Conservation (phyloP, 2,888 invertebrate genomes). For the Andrena bicolor region DNA sequence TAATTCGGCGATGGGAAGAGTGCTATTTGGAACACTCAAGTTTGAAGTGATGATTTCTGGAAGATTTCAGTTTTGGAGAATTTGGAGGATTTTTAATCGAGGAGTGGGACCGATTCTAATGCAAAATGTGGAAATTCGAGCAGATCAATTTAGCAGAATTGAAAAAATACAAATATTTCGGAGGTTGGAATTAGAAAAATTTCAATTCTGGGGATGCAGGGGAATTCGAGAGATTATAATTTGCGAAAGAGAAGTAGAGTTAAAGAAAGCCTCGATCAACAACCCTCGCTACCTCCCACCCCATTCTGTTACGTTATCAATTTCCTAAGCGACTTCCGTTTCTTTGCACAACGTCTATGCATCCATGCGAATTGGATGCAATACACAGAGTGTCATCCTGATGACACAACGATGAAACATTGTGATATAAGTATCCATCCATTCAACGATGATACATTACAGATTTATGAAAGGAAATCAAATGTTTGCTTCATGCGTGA, state of each 20-base stretch:
- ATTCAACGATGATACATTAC: conserved; percentile 8
- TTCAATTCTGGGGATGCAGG: background rate
- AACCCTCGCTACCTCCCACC: conserved; percentile 13
- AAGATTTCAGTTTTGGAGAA: no score
- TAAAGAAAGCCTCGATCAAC: background rate
- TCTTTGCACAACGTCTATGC: conserved; percentile 51
- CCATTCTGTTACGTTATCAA: conserved; percentile 50
- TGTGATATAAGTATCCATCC: background rate
- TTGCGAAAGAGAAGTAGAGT: background rate
- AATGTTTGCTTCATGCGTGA: background rate
- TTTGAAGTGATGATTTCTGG: no score
- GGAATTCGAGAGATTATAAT: background rate
- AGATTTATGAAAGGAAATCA: background rate
- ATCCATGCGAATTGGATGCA: conserved; percentile 33
- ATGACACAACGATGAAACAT: conserved; percentile 33
- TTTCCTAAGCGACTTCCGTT: conserved; percentile 45
- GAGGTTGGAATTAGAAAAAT: background rate
- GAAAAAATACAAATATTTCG: background rate
- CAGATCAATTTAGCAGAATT: background rate
- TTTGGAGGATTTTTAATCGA: no score
- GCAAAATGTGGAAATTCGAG: background rate
- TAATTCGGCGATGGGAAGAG: background rate
- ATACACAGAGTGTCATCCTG: conserved; percentile 1
- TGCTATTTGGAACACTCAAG: no score
- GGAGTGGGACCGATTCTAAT: background rate